Evolutionary conservation across 2,888 invertebrate genomes (phyloP).

Genomic region (Tenthredo livida): DNA sequence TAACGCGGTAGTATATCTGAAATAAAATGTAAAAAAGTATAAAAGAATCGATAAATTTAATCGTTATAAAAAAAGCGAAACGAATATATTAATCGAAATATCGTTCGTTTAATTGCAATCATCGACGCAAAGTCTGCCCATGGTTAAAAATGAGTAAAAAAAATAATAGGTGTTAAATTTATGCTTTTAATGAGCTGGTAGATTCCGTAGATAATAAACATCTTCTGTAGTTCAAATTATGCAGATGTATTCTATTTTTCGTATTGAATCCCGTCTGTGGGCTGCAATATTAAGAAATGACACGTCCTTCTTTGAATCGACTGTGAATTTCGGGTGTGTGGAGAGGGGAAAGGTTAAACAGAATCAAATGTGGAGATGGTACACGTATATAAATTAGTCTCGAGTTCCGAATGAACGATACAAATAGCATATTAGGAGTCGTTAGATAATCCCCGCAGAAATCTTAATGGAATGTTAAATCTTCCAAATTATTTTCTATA

Average conservation of each 20-base stretch:
- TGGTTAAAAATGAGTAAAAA: not conserved
- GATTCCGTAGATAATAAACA: constrained; percentile 27
- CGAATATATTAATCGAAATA: not conserved
- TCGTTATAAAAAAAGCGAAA: not conserved
- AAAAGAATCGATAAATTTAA: not conserved
- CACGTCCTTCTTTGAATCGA: constrained; percentile 9
- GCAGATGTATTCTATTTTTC: constrained; percentile 32
- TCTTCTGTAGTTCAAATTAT: not conserved
- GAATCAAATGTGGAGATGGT: not conserved
- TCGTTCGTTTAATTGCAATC: not conserved
- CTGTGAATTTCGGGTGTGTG: not conserved
- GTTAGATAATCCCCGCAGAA: not conserved
- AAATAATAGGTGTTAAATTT: not conserved
- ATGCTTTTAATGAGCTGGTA: not conserved
- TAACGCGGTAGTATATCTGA: no score
- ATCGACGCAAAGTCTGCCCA: not conserved
- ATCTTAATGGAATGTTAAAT: not conserved
- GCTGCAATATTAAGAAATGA: constrained; percentile 14
- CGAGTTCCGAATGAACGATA: not conserved
- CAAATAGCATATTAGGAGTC: not conserved
- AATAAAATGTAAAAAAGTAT: not conserved
- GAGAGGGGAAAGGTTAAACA: constrained; percentile 7
- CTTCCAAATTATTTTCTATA: not conserved
- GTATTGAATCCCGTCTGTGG: not conserved
- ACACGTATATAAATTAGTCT: not conserved